Conservation (phyloP, 2,113 vertebrate genomes). For the Nannospalax galili region DNA sequence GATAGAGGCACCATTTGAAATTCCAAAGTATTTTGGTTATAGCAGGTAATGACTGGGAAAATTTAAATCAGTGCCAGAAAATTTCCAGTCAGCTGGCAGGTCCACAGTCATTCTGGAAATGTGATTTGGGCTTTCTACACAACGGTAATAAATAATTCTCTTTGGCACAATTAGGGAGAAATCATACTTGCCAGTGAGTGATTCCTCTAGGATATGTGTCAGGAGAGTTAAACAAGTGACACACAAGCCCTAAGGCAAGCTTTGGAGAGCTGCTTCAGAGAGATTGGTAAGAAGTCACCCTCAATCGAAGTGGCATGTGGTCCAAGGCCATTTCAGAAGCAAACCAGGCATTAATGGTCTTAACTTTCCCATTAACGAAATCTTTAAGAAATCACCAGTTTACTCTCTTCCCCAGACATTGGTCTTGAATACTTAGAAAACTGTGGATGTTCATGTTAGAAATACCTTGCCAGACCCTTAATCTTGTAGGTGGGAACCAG, state of each 20-base stretch:
- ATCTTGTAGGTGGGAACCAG: background rate
- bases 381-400: slow-evolving; percentile 41
- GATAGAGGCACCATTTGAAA: background rate
- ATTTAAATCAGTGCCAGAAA: background rate
- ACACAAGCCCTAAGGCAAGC: background rate
- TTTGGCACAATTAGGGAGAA: slow-evolving; percentile 1
- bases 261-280: slow-evolving; percentile 3
- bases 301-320: slow-evolving; percentile 6
- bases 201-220: slow-evolving; percentile 51
- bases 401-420: background rate
- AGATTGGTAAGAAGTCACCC: slow-evolving; percentile 6
- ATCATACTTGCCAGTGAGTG: background rate
- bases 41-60: background rate
- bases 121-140: slow-evolving; percentile 33
- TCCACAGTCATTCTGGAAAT: background rate
- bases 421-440: background rate
- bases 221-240: slow-evolving; percentile 12
- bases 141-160: slow-evolving; percentile 52
- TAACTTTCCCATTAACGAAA: slow-evolving; percentile 6
- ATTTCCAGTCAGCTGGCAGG: background rate
- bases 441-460: background rate
- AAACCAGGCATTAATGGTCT: slow-evolving; percentile 41
- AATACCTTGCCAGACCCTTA: background rate
- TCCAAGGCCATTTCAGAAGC: background rate
- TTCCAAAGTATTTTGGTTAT: background rate